Base-by-base conservation (phyloP, 37 sponge, comb jelly and placozoan species). In the Aplysina aerophoba region DNA sequence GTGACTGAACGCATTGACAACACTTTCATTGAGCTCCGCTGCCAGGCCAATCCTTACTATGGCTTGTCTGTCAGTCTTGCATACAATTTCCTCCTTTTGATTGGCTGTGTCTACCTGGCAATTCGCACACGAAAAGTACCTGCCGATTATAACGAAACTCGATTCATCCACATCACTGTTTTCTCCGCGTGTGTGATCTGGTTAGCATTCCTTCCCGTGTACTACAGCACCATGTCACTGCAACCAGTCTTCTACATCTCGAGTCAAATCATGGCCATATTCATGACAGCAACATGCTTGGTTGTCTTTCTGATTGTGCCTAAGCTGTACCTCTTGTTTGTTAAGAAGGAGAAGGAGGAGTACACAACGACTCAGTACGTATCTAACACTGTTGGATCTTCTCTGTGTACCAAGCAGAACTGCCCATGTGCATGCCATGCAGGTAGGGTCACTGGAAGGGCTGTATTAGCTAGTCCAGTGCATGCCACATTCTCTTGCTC, bases 161-260 rank as follows among this genome's bases (percentile, higher is more conserved):
- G 44, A 12, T 86, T 83, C 71, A 84, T 86, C 69, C 50, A 82
- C 68, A 73, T 86, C 16, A 34, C 82, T 28, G 50, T 54, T n/a
- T 86, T 74, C 55, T 25, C 64, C 17, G 62, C 40, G 31, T 27
- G 31, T 21, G 20, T 83, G 13, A 61, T 84, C 33, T 86, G 61
- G 81, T 19, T 86, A 11, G 81, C 87, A 6, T 86, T 84, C 68
- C 14, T 86, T 34, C 81, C 87, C 16, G 28, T 55, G 15, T 64
- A 69, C 86, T 83, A 34, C 38, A 19, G 50, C 16, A 69, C 50
- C 17, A 31, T 27, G 17, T 22, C n/a, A 44, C 38, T 73, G 4
- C 4, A 15, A 8, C 40, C 40, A 38, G 74, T 38, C 20, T 30
- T 73, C 40, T 33, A 38, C 40, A 73, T 73, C 11, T 30, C 40